These are phyloP conservation scores for Odontothrips loti DNA, from an alignment of 2,888 invertebrate species.

Conservation along the genomic window DNA sequence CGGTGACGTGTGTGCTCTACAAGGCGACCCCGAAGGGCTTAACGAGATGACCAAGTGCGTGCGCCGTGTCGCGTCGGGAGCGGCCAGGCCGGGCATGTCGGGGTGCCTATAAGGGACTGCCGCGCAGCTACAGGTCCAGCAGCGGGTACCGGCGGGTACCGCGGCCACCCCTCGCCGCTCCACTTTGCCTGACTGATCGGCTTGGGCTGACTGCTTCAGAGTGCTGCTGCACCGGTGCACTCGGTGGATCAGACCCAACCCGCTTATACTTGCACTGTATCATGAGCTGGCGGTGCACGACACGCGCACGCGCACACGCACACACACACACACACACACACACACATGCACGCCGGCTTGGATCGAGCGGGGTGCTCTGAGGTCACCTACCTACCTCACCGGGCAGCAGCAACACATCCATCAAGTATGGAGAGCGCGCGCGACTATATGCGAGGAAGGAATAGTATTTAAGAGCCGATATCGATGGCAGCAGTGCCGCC, in stretches of 20 bases:
- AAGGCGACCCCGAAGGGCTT: constrained; percentile 1
- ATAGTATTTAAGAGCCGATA: too few species aligned
- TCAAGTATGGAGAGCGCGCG: not conserved
- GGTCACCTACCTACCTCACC: too few species aligned
- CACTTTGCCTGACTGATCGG: not conserved
- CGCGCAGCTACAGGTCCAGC: too few species aligned
- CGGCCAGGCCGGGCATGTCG: not conserved
- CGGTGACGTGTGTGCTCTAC: not conserved
- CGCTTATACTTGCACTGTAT: not conserved
- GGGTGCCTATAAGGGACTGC: not conserved
- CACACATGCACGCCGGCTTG: too few species aligned
- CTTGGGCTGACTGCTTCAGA: not conserved
- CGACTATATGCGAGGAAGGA: too few species aligned
- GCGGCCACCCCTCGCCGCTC: not conserved
- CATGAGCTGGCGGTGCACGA: not conserved
- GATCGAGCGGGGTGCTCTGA: too few species aligned
- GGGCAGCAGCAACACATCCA: not conserved
- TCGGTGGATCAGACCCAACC: not conserved
- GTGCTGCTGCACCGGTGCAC: not conserved
- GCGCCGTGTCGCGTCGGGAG: not conserved
- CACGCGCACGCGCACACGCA: too few species aligned
- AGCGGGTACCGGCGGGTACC: too few species aligned
- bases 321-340: too few species aligned
- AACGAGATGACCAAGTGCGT: not conserved
- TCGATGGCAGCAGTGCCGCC: too few species aligned